A percentile compares a stretch with the other conserved stretches of the same genome.
Evolutionary conservation across 2,888 invertebrate genomes (phyloP).

Genomic region (Nasonovia ribisnigri): DNA sequence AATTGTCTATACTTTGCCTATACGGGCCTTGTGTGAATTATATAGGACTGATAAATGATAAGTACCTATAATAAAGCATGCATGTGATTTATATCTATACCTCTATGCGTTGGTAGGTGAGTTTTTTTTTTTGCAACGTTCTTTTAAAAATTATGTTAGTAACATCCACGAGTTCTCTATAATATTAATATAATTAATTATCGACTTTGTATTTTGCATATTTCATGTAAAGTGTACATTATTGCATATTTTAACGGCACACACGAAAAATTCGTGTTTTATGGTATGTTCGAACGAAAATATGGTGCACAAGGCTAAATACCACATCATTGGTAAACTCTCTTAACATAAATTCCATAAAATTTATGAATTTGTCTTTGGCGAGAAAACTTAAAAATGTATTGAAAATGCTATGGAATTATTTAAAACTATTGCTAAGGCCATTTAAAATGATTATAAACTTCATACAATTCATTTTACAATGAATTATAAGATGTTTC

Average conservation of each 20-base stretch:
- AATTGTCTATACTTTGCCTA: not conserved
- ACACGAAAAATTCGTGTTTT: not conserved
- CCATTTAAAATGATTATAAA: not conserved
- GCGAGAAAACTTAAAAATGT: not conserved
- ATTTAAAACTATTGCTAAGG: not conserved
- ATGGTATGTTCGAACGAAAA: not conserved
- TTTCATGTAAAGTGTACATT: not conserved
- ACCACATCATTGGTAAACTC: not conserved
- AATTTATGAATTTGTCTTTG: not conserved
- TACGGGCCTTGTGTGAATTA: not conserved
- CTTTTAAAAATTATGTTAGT: not conserved
- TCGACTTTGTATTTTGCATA: too few relatives aligned
- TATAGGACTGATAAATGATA: not conserved
- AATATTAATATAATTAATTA: not conserved
- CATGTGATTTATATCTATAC: not conserved
- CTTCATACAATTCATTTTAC: not conserved
- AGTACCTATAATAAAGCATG: too few relatives aligned
- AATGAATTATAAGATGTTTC: not conserved
- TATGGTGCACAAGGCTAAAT: not conserved
- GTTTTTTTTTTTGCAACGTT: not conserved
- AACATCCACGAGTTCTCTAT: not conserved
- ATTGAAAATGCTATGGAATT: not conserved
- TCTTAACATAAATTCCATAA: not conserved
- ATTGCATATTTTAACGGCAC: not conserved
- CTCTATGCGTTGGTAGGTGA: too few relatives aligned